These are phyloP conservation scores for Nesogale talazaci DNA, from an alignment of 2,113 vertebrate species.

Conservation along the genomic window DNA sequence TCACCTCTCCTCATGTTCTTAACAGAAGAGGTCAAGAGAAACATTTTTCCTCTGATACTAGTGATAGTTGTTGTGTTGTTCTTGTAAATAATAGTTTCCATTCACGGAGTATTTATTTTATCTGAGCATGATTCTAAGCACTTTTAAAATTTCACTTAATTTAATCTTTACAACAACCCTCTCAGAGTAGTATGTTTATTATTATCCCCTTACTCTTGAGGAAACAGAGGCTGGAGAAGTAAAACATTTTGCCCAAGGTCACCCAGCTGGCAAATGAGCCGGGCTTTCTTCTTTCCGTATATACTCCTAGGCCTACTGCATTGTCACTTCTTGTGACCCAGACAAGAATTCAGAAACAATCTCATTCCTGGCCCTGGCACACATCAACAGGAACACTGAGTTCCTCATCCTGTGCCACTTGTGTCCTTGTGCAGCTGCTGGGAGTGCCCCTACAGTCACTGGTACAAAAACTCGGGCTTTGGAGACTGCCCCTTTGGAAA, in stretches of 20 bases:
- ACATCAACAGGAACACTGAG: background rate
- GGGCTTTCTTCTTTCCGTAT: background rate
- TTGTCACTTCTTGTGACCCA: background rate
- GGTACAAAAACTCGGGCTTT: background rate
- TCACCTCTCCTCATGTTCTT: background rate
- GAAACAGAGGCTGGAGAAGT: background rate
- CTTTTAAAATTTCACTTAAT: background rate
- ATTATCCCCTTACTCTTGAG: background rate
- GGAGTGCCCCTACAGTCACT: background rate
- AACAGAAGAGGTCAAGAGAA: background rate
- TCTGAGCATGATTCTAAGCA: background rate
- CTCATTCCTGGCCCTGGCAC: background rate
- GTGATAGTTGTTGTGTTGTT: background rate
- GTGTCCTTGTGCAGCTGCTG: accelerated
- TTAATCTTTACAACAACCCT: background rate
- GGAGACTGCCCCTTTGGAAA: background rate
- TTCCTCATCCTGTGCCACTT: background rate
- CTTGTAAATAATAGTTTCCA: background rate
- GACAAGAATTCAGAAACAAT: background rate
- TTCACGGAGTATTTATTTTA: constrained; percentile 1
- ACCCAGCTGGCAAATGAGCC: background rate
- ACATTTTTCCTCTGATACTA: background rate
- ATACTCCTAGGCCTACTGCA: too few species aligned
- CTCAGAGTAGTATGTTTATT: background rate
- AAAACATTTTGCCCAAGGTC: background rate